These are phyloP conservation scores for Nomada lathburiana DNA, from an alignment of 2,888 invertebrate genomes.

Conservation along the genomic window DNA sequence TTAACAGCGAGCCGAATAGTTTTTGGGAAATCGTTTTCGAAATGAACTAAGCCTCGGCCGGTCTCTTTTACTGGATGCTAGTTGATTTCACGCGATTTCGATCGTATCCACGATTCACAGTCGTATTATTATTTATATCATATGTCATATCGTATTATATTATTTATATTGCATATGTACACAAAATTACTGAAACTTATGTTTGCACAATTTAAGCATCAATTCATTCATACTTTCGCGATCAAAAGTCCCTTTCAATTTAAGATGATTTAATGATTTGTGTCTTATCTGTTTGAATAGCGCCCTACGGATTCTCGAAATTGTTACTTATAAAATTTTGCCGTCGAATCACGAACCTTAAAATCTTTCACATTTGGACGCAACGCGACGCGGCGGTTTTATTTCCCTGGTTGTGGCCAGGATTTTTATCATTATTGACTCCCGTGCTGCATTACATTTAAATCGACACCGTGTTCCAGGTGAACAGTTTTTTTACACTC, in stretches of 20 bases:
- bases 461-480: conserved; percentile 41
- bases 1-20: conserved; percentile 33
- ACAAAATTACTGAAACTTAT: neutral
- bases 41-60: conserved; percentile 67
- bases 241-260: too few relatives aligned
- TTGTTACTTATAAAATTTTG: neutral
- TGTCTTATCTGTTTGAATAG: too few relatives aligned
- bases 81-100: conserved; percentile 1
- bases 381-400: neutral
- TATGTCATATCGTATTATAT: too few relatives aligned
- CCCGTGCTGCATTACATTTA: conserved; percentile 34
- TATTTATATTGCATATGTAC: too few relatives aligned
- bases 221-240: too few relatives aligned
- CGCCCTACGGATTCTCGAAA: too few relatives aligned
- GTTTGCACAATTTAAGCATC: neutral
- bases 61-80: conserved; percentile 47
- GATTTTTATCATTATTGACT: conserved; percentile 35
- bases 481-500: conserved; percentile 41
- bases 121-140: neutral
- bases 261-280: too few relatives aligned
- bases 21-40: conserved; percentile 63
- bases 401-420: neutral
- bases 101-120: neutral
- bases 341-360: neutral
- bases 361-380: neutral